These are phyloP conservation scores for Montipora capricornis DNA, from an alignment of 64 coral and sea anemone genomes.

Conservation along the genomic window DNA sequence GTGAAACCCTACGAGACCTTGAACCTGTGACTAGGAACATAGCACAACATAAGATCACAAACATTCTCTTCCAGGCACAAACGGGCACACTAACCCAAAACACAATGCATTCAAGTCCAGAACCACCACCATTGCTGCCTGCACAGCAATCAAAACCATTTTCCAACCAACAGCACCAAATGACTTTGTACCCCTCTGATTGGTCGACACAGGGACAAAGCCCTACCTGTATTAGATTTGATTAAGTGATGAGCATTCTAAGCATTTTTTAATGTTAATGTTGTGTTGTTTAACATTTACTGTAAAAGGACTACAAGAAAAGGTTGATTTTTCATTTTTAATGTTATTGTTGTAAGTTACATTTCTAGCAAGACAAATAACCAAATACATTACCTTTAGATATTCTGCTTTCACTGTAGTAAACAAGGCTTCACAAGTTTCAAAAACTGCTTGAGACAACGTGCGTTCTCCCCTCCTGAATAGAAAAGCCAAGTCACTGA, in stretches of 20 bases:
- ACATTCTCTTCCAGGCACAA: slow-evolving; percentile 51
- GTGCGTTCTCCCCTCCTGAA: background rate
- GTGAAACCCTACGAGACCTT: slow-evolving; percentile 33
- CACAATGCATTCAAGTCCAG: slow-evolving; percentile 5
- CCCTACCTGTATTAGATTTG: background rate
- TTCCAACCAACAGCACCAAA: slow-evolving; percentile 45
- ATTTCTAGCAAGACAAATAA: background rate
- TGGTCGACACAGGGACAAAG: background rate
- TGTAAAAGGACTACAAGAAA: background rate
- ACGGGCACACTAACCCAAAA: slow-evolving; percentile 33
- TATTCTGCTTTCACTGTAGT: background rate
- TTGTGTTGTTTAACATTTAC: background rate
- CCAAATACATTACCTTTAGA: background rate
- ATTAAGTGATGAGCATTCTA: background rate
- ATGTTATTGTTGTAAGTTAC: background rate
- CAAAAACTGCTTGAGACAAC: background rate
- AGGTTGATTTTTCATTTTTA: background rate
- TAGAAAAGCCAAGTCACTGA: slow-evolving; percentile 40
- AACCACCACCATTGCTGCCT: slow-evolving; percentile 14
- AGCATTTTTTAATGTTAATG: background rate
- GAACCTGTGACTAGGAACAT: slow-evolving; percentile 20
- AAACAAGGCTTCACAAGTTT: background rate
- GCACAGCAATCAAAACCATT: slow-evolving; percentile 27
- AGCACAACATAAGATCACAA: slow-evolving; percentile 9
- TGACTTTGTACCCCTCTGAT: background rate